Base-by-base conservation (phyloP, 1,140 invertebrate species). In the Lordiphosa mommai region DNA sequence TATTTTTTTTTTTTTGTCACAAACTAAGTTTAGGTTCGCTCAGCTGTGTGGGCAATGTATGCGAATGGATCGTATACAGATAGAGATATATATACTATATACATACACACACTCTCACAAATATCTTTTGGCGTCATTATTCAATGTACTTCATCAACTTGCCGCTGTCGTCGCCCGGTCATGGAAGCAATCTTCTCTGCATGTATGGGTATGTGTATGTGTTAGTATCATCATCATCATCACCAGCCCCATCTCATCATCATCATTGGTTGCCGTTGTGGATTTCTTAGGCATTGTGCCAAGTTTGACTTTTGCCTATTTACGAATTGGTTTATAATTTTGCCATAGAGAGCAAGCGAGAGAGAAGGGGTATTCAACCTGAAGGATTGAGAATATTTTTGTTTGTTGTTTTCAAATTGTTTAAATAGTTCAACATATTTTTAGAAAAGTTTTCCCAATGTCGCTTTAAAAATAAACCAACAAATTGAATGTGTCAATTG, bases 71-170 rank as follows among this genome's bases (percentile, higher is more conserved):
- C 23, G 33, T 48, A 38, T 33, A 29, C 46, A 20, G 17, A 29
- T 43, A 16, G 2, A 9, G 7, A 32, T 40, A 34, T 34, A n/a
- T n/a, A 38, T 4, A 20, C n/a, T 41, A 41, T 17, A 30, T 32
- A 32, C 13, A 6, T 9, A 17, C 8, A 46, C 12, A 27, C 46
- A 30, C 9, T 1, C 14, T 16, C 7, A 17, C 23, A 29, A 7
- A 41, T 41, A 23, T 79, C 48, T 59, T 57, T 61, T 66, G 65
- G 74, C 74, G 74, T 80, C 76, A 80, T 80, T 80, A 80, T 80
- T 60, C 74, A 80, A 80, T 80, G 65, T 80, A 70, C 74, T 82
- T 80, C 74, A 80, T 82, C 71, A 80, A 73, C 41, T 66, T 50
- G 63, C 73, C 58, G 72, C 58, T 60, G 63, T 17, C 53, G 48